phyloP scores from a whole-genome alignment of 2,113 vertebrate species.

The Rafetus swinhoei region DNA sequence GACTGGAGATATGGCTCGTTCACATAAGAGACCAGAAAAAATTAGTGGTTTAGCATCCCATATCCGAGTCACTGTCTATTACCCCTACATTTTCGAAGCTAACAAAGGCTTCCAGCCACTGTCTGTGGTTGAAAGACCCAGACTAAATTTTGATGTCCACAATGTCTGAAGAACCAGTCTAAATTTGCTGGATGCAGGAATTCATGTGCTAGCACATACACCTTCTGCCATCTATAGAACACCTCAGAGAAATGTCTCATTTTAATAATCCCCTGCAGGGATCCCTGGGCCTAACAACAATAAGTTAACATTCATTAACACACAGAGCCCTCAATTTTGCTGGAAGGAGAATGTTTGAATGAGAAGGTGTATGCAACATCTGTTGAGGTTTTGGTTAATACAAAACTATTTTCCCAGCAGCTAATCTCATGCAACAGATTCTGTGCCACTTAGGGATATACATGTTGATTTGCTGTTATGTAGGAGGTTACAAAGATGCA shows the following conservation, averaged over 20 bases:
- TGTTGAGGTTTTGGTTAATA: neutral
- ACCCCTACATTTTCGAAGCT: neutral
- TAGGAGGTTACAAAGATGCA: neutral
- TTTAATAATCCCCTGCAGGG: no score
- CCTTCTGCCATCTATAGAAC: neutral
- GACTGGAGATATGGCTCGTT: neutral
- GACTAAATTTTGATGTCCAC: rapidly evolving
- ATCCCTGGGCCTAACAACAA: neutral
- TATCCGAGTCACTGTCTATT: neutral
- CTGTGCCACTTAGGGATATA: neutral
- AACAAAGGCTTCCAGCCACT: neutral
- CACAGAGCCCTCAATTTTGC: neutral
- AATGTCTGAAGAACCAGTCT: neutral
- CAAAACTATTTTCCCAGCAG: neutral
- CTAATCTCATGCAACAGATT: neutral
- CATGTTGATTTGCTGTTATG: neutral
- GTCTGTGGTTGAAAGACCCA: neutral
- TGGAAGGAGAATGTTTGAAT: neutral
- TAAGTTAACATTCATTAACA: neutral
- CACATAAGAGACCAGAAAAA: neutral
- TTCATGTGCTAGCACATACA: neutral
- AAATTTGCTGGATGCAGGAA: neutral
- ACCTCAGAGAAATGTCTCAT: neutral
- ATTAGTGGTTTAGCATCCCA: neutral
- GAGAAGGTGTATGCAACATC: neutral